Conservation (phyloP, 1,140 invertebrate species). For the Polyergus mexicanus region DNA sequence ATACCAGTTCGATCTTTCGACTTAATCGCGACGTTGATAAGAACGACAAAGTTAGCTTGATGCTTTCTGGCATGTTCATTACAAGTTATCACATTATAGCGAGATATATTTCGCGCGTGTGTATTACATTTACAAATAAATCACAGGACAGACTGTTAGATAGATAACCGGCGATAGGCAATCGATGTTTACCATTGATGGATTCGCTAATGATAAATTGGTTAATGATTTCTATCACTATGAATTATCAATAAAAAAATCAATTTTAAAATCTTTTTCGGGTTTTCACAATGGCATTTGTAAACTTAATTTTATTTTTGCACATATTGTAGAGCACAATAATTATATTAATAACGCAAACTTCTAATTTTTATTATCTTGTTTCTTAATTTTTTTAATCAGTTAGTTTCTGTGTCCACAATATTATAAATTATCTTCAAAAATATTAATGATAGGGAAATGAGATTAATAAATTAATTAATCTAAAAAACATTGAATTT, state of each 20-base stretch:
- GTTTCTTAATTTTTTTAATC: background rate
- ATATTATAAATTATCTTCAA: background rate
- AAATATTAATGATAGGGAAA: background rate
- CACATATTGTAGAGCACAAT: background rate
- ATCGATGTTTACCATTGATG: background rate
- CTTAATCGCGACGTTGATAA: constrained; percentile 33
- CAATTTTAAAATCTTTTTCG: background rate
- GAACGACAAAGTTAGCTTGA: constrained; percentile 18
- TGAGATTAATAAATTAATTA: too few species aligned
- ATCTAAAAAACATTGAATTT: background rate
- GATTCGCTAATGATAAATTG: background rate
- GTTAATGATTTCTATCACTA: background rate
- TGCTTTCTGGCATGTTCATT: constrained; percentile 49
- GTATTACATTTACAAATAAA: background rate
- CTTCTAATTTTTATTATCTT: background rate
- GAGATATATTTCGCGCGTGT: background rate
- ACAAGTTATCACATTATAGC: constrained; percentile 26
- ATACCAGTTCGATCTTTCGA: background rate
- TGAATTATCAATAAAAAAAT: background rate
- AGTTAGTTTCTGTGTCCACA: background rate
- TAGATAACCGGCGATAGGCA: background rate
- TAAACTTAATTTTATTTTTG: background rate
- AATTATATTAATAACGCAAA: background rate
- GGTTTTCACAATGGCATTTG: background rate
- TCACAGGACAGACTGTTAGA: background rate